A percentile compares a stretch with the other conserved stretches of the same genome.
Conservation (phyloP, 2,113 vertebrate genomes). For the Phaethornis superciliosus region DNA sequence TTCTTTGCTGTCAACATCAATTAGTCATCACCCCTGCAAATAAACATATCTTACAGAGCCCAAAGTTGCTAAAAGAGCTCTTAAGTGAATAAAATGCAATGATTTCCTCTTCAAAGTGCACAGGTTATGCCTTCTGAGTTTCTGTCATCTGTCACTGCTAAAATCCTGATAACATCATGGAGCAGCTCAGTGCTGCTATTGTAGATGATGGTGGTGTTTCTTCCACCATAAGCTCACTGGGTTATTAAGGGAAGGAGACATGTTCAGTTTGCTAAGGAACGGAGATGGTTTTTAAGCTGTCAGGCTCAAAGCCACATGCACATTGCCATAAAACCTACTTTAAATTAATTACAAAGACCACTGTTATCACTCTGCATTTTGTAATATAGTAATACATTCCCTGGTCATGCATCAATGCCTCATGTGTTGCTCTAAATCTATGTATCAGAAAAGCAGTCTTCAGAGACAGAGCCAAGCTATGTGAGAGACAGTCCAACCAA, state of each 20-base stretch:
- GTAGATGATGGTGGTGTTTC: background rate
- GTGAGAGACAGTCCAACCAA: background rate
- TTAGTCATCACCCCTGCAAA: background rate
- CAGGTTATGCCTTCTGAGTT: background rate
- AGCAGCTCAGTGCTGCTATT: background rate
- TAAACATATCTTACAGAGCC: background rate
- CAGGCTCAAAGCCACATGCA: background rate
- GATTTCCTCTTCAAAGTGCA: background rate
- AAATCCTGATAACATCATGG: background rate
- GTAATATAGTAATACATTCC: no score
- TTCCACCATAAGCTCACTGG: background rate
- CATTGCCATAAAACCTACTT: background rate
- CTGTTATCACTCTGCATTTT: background rate
- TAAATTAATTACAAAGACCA: background rate
- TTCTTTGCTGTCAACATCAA: background rate
- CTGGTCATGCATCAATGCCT: background rate
- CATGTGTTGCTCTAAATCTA: background rate
- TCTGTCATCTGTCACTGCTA: background rate
- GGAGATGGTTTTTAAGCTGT: background rate
- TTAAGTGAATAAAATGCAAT: background rate
- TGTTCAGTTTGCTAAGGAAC: background rate
- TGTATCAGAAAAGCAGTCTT: background rate
- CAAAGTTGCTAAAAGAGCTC: background rate
- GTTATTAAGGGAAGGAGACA: background rate
- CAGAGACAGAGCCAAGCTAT: fast-evolving